Percentiles rank a stretch among this genome's conserved stretches.
phyloP scores from a whole-genome alignment of 2,888 invertebrate species.

The Pediacus dermestoides region DNA sequence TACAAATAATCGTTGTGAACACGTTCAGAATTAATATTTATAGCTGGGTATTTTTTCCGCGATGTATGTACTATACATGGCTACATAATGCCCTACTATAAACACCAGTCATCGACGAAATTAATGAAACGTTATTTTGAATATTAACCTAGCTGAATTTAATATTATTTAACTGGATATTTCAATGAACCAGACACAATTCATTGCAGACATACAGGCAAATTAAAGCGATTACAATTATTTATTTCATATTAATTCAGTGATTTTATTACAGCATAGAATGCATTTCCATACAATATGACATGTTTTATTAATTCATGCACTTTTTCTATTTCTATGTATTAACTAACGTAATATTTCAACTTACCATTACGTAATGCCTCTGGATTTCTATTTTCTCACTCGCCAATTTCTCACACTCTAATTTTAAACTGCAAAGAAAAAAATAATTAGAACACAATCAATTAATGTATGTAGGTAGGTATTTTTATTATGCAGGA shows the following conservation, averaged over 20 bases:
- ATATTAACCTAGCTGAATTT: slow-evolving; percentile 14
- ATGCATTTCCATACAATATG: too few species aligned
- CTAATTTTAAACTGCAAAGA: slow-evolving; percentile 85
- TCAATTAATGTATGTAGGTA: too few species aligned
- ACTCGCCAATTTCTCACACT: slow-evolving; percentile 94
- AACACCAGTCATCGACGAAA: slow-evolving; percentile 15
- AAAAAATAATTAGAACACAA: slow-evolving; percentile 21
- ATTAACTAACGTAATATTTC: too few species aligned
- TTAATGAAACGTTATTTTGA: slow-evolving; percentile 20
- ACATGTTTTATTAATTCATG: too few species aligned
- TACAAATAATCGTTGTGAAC: slow-evolving; percentile 24
- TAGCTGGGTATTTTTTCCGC: slow-evolving; percentile 19
- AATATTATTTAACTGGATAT: slow-evolving; percentile 12
- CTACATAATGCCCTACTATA: slow-evolving; percentile 18
- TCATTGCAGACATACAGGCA: slow-evolving; percentile 2
- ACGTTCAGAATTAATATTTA: slow-evolving; percentile 25
- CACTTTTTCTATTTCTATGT: too few species aligned
- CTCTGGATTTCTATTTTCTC: slow-evolving; percentile 99
- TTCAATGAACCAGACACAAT: slow-evolving; percentile 8
- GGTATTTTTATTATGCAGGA: too few species aligned
- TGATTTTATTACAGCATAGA: slow-evolving; percentile 1
- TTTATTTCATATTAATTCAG: not conserved
- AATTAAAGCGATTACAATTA: not conserved
- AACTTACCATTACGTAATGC: slow-evolving; percentile 96
- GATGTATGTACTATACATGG: slow-evolving; percentile 9